Evolutionary conservation across 2,888 invertebrate genomes (phyloP), one percentile per base, ranked within the genome.

Genomic region (Peribatodes rhomboidaria): DNA sequence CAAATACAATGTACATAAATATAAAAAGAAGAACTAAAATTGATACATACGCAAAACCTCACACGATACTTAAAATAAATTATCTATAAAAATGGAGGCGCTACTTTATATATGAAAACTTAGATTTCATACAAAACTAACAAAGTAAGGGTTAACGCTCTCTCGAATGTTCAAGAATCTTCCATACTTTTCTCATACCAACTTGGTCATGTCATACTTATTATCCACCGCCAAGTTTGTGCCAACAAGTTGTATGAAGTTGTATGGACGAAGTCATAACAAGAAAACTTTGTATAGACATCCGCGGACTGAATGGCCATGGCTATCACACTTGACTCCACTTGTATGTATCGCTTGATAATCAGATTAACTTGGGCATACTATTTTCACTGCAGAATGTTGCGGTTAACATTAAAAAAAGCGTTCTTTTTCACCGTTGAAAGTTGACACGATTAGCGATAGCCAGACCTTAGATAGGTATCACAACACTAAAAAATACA

Each of bases 261-360:
- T 55, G 56, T 62, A 56, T 52, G 42, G 50, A 52, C 56, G 31
- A 64, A 64, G 63, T 54, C 53, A 58, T 64, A 64, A 64, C 54
- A 58, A 58, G 63, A 64, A 64, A 64, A 64, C 33, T 64, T 64
- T 53, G 53, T 54, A 54, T 54, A 49, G 47, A 54, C 58, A 58
- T 52, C 61, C 49, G 39, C 35, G 37, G 20, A 54, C 47, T 54
- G 47, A 54, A 58, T 58, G 58, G 22, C 47, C 58, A 33, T 39
- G 49, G 18, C 54, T 63, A n/a, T 37, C 39, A 49, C 14, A 54
- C 56, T 50, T 39, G 11, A 22, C 33, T 35, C 39, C 35, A 46
- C 8, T 18, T 33, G 20, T 31, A 18, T 13, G 33, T 20, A 46
- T 35, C n/a, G n/a, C 27, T 55, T 55, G 42, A 55, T 55, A 55